Base-by-base conservation (phyloP, 2,113 vertebrate genomes). In the Probosciger aterrimus region DNA sequence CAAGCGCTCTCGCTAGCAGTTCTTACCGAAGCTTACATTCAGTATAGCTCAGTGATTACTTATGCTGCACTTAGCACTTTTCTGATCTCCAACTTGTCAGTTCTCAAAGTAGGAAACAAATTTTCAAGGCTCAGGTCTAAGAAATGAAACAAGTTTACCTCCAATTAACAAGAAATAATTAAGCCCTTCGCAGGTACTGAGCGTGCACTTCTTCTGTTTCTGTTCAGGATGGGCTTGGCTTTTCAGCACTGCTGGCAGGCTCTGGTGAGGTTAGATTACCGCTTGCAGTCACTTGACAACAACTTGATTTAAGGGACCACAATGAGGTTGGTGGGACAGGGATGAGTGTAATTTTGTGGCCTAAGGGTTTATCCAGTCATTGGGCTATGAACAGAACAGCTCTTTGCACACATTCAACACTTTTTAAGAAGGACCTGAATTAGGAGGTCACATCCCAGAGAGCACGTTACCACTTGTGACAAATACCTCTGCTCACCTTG, bases 401-500 rank as follows among this genome's bases (percentile, higher is more conserved):
- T 46, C 24, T 19, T 63, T 30, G 33, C n/a, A 8, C 11, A 0
- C 8, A 4, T 28, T 62, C 41, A n/a, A 23, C 27, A 13, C 8
- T 17, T 15, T 79, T 47, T 4, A 39, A 80, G 83, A 49, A 63
- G 23, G 35, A 52, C 23, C 18, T 9, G 28, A 90, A 78, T 77
- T 9, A 55, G 23, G 9, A 19, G 47, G 31, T 60, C 2, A 0
- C 33, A 31, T 39, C 28, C 31, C 28, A 9, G 20, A 25, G 14
- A 83, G 18, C 15, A 2, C 5, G 0, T 39, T 62, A 44, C n/a
- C 3, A 3, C 30, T 24, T 8, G 41, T 24, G 67, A 7, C 30
- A 47, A 69, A 6, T 1, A 4, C 65, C 16, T 4, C 5, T 3
- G n/a, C 35, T 46, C 39, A n/a, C 47, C 2, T 0, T 2, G 64